Conservation (phyloP, 2,113 vertebrate species). For the Colius striatus region DNA sequence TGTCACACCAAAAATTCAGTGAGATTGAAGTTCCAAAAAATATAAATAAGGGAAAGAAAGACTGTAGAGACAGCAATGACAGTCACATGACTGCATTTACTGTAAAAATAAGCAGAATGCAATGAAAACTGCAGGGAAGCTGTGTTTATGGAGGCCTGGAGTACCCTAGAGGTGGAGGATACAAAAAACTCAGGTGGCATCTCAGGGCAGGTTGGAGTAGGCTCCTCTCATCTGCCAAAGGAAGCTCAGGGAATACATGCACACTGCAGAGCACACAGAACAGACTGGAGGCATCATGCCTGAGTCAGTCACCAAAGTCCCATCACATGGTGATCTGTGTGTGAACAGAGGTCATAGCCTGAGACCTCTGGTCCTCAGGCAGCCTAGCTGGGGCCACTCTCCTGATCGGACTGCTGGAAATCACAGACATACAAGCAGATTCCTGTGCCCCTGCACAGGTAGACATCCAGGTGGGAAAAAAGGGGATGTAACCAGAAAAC, state of each 20-base stretch:
- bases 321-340: rapidly evolving
- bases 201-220: neutral
- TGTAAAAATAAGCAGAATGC: neutral
- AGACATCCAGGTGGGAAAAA: neutral
- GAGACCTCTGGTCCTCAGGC: neutral
- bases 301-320: neutral
- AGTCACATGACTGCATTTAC: neutral
- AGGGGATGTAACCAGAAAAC: neutral
- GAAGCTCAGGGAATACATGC: neutral
- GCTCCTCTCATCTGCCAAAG: neutral
- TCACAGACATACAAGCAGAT: neutral
- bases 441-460: neutral
- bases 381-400: neutral
- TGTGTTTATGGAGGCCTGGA: neutral
- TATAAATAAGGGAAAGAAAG: neutral
- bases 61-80: neutral
- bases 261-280: no score
- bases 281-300: neutral
- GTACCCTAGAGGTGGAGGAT: neutral
- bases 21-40: neutral
- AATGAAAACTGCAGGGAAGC: neutral
- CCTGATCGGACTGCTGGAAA: neutral
- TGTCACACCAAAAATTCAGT: neutral
- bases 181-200: neutral
- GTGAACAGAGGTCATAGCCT: neutral